These are phyloP conservation scores for Rhizoglyphus robini DNA, from an alignment of 1,140 invertebrate genomes.

Conservation along the genomic window DNA sequence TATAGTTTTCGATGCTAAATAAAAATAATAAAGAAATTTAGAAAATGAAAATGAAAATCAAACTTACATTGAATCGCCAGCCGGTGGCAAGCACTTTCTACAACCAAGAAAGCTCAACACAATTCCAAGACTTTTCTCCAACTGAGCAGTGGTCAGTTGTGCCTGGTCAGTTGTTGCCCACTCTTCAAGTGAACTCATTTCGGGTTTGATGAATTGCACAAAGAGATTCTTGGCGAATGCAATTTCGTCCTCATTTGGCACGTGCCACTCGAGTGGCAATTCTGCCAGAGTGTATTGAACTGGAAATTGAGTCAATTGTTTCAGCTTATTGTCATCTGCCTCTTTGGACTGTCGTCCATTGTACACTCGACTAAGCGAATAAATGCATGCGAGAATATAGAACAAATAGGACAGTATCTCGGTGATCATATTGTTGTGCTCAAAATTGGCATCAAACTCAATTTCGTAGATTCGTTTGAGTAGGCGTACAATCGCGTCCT, in stretches of 20 bases:
- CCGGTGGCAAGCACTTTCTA: neutral
- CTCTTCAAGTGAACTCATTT: neutral
- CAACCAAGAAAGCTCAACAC: neutral
- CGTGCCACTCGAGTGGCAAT: neutral
- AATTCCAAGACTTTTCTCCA: neutral
- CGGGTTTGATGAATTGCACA: neutral
- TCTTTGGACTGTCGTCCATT: neutral
- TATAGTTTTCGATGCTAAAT: no score
- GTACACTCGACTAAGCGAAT: neutral
- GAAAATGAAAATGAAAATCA: no score
- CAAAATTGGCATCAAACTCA: neutral
- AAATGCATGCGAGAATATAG: neutral
- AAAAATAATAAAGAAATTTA: no score
- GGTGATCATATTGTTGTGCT: neutral
- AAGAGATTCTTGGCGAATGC: neutral
- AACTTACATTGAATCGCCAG: neutral
- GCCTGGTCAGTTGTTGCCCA: neutral
- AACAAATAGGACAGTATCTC: neutral
- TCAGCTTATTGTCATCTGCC: neutral
- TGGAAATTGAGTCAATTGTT: neutral
- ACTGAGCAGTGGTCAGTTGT: neutral
- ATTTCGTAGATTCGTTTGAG: neutral
- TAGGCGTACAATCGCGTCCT: neutral
- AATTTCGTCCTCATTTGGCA: neutral
- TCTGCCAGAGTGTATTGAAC: neutral